Evolutionary conservation across 23 tunicate genomes (phyloP), one percentile per base, ranked within the genome.

Genomic region (Clavelina lepadiformis): DNA sequence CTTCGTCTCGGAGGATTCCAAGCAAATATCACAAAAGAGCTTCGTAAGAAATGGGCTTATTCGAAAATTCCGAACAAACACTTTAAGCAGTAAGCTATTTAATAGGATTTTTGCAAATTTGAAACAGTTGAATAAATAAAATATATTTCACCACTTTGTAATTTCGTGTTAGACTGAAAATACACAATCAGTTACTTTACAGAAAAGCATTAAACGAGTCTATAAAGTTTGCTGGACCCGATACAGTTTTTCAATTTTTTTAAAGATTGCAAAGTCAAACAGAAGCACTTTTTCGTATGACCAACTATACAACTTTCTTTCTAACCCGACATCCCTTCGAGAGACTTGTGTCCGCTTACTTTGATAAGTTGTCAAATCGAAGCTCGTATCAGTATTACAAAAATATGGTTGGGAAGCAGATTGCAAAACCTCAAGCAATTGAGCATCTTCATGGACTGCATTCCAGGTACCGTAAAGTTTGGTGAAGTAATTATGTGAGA

Each of bases 311-410:
- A 31, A 71, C 83, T 31, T 86, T 86, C 46, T 46, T 78, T 51
- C 44, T 79, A 1, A 78, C 80, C 0, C 68, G 95, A 0, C 95
- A 86, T 57, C 95, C 95, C 27, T 78, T 78, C 50, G 69, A 72
- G 35, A 46, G 95, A 47, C 75, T 86, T 22, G 95, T 86, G 0
- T 86, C 95, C 0, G 95, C 95, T 0, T 86, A 67, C 53, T 56
- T 46, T 0, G 80, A 77, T 70, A 86, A 86, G 61, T 64, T 86
- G 22, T 31, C 75, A 2, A 67, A 46, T 18, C 44, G 53, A 24
- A 68, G 65, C 37, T 26, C 50, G 1, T 52, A 51, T 24, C 27
- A 31, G 19, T 30, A 69, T 5, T 78, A 78, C 69, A 36, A 41
- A 1, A 35, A 68, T 25, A 18, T 50, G 6, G 64, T 36, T 7